These are phyloP conservation scores for Musca domestica DNA, from an alignment of 1,140 invertebrate species.

Conservation along the genomic window DNA sequence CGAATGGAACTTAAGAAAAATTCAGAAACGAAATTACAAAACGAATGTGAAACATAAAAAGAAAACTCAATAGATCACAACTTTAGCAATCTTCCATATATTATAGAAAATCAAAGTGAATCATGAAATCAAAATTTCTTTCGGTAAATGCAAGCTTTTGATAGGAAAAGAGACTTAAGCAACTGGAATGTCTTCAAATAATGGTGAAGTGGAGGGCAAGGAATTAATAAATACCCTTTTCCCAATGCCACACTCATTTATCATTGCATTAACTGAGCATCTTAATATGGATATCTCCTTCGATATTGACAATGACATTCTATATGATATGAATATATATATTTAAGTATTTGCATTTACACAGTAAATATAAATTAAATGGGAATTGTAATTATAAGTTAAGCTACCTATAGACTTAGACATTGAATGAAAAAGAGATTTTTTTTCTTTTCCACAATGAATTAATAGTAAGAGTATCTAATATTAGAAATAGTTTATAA, in stretches of 20 bases:
- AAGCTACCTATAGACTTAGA: too few relatives aligned
- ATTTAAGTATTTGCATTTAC: slow-evolving; percentile 12
- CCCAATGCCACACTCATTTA: not conserved
- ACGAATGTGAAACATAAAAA: not conserved
- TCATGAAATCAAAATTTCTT: not conserved
- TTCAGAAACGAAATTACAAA: slow-evolving; percentile 16
- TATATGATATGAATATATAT: not conserved
- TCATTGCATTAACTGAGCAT: not conserved
- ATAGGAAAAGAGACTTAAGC: not conserved
- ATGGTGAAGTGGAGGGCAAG: not conserved
- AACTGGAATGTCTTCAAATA: not conserved
- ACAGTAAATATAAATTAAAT: not conserved
- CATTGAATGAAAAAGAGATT: too few relatives aligned
- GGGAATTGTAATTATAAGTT: slow-evolving; percentile 13
- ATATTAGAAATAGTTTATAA: too few relatives aligned
- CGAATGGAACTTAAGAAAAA: not conserved
- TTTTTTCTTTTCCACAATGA: too few relatives aligned
- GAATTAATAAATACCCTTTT: not conserved
- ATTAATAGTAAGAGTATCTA: too few relatives aligned
- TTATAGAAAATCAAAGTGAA: not conserved
- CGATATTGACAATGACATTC: not conserved
- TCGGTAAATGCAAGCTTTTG: not conserved
- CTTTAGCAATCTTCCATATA: not conserved
- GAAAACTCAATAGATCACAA: slow-evolving; percentile 4
- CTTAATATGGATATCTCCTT: not conserved